phyloP scores from a whole-genome alignment of 2,113 vertebrate species.

The Chascanopsetta lugubris region DNA sequence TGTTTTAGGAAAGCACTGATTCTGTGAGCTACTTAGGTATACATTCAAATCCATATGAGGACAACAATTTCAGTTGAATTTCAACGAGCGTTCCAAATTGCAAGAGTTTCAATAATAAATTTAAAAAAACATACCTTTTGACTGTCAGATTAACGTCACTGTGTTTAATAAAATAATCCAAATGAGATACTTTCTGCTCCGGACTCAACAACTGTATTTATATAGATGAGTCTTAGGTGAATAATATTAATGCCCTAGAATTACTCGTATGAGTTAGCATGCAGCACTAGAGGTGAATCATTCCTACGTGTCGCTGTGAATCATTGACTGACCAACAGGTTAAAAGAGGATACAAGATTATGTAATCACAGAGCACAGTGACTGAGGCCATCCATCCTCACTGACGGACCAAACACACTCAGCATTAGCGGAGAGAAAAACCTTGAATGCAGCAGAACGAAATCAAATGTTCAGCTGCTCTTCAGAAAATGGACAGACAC shows the following conservation, averaged over 20 bases:
- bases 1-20: background rate
- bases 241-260: background rate
- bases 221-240: background rate
- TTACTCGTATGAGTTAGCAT: background rate
- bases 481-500: conserved; percentile 27
- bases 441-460: conserved; percentile 22
- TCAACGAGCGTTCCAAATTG: no score
- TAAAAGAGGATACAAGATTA: conserved; percentile 72
- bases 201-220: background rate
- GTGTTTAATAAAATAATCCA: no score
- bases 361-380: no score
- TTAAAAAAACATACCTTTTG: no score
- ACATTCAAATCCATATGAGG: no score
- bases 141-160: no score
- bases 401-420: conserved; percentile 82
- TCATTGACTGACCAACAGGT: conserved; percentile 70
- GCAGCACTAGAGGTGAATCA: conserved; percentile 5
- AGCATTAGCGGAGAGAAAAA: background rate
- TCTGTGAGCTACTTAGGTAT: no score
- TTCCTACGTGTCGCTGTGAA: conserved; percentile 1
- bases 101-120: no score
- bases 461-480: conserved; percentile 22
- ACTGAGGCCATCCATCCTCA: conserved; percentile 82
- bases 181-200: no score
- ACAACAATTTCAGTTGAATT: no score